Evolutionary conservation across 2,888 invertebrate species (phyloP), one percentile per base, ranked within the genome.

Genomic region (Pseudanteris insignis): DNA sequence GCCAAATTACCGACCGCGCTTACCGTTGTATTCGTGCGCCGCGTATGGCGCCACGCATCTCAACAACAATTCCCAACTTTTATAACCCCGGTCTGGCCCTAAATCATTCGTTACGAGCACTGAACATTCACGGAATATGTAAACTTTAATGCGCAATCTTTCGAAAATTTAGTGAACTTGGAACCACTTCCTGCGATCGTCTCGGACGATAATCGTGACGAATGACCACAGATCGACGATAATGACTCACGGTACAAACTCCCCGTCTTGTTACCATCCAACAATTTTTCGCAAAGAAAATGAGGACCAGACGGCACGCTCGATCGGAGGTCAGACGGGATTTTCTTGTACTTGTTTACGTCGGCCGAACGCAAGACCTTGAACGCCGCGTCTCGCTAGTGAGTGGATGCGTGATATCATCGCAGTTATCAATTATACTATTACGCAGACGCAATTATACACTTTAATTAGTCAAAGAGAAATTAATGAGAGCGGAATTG

Each of bases 311-410:
- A 15, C 32, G 10, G 33, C 21, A 29, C 67, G 63, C 68, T 67
- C 61, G 33, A 62, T 59, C 53, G 51, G 34, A 58, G 64, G 65
- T 70, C 66, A 12, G 15, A 30, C 30, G 30, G 21, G 41, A 18
- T 41, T 32, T 30, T 28, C 46, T 28, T 28, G 34, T 18, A 7
- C 2, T 28, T 14, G 28, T 13, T 7, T 29, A 3, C 21, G 21
- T 7, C 21, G 4, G 4, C 4, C 3, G 21, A 21, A 3, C 3
- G 7, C 21, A 7, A 21, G 2, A 41, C 25, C 32, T 33, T 44
- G 25, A 5, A 11, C 7, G 2, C 18, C 28, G 15, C 34, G 32
- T 34, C 11, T n/a, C n/a, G n/a, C n/a, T n/a, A n/a, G n/a, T n/a
- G 12, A 9, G 15, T 10, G 7, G 26, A 10, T 11, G 14, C n/a